Evolutionary conservation across 2,113 vertebrate genomes (phyloP), one percentile per base, ranked within the genome.

Genomic region (Pedetes capensis): DNA sequence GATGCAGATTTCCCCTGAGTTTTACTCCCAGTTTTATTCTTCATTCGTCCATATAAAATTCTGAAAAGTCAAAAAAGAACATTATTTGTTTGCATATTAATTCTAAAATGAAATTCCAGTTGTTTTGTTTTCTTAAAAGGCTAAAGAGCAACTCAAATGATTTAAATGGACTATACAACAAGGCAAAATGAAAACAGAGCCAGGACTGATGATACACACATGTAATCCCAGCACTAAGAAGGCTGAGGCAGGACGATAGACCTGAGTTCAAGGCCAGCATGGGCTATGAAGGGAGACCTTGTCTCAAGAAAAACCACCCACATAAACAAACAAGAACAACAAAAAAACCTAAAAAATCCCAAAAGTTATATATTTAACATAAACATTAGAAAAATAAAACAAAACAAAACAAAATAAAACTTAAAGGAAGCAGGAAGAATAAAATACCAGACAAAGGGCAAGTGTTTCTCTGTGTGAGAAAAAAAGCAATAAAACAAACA

Each of bases 41-140:
- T 99, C 99, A 99, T 99, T 59, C 99, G 99, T 6, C 99, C 99
- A 49, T 99, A 99, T 34, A 99, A 98, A 98, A 99, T 98, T 98
- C 99, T 99, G 98, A 25, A 97, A 97, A 79, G 95, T 61, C 20
- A 89, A 96, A 89, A 96, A 94, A 97, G 64, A 92, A 82, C 20
- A 53, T 81, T 23, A 87, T 22, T 53, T 47, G 7, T 47, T 53
- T 25, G 13, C 47, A n/a, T 2, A 13, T 55, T 39, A 34, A 80
- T 53, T 85, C 17, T 32, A 59, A 83, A 69, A 89, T 44, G 68
- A 14, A 74, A 16, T 22, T 42, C 3, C 8, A 87, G 59, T 13
- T 68, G 37, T 68, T 86, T 39, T 71, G 7, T 80, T 71, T 83
- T 29, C 11, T 23, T 39, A 64, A 63, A 78, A 76, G 42, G 25